phyloP scores from a whole-genome alignment of 2,797 vertebrate species.

The Melanotaenia boesemani region DNA sequence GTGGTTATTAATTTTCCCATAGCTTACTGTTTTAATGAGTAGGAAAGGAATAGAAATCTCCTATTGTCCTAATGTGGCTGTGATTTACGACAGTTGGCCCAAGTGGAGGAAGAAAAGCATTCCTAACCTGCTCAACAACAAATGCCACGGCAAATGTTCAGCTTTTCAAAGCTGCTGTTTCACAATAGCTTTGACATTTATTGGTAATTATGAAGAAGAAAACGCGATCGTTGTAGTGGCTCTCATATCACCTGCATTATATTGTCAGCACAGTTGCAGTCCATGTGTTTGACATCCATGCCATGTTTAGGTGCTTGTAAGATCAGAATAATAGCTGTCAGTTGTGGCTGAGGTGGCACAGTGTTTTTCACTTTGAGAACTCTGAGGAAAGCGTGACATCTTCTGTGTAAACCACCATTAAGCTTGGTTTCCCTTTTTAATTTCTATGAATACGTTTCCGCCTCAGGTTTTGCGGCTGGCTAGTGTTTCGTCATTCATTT shows the following conservation, averaged over 20 bases:
- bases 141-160: constrained; percentile 26
- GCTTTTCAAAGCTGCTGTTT: constrained; percentile 41
- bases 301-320: constrained; percentile 28
- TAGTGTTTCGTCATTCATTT: constrained; percentile 40
- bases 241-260: constrained; percentile 21
- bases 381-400: constrained; percentile 31
- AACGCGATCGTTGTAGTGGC: constrained; percentile 1
- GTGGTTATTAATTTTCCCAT: constrained; percentile 31
- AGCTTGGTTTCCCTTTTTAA: constrained; percentile 23
- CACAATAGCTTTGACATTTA: constrained; percentile 28
- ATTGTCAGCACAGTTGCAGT: constrained; percentile 37
- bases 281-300: constrained; percentile 41
- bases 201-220: constrained; percentile 10
- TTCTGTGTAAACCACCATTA: constrained; percentile 33
- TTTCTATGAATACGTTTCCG: constrained; percentile 36
- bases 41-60: constrained; percentile 1
- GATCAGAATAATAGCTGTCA: constrained; percentile 26
- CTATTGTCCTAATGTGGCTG: background rate
- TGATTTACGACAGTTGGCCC: constrained; percentile 29
- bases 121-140: constrained; percentile 59
- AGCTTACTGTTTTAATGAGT: constrained; percentile 22
- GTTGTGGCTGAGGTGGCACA: constrained; percentile 11
- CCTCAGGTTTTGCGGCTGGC: constrained; percentile 17
- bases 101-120: constrained; percentile 31
- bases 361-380: constrained; percentile 26